phyloP scores from a whole-genome alignment of 2,797 vertebrate species.

The Loriculus beryllinus region DNA sequence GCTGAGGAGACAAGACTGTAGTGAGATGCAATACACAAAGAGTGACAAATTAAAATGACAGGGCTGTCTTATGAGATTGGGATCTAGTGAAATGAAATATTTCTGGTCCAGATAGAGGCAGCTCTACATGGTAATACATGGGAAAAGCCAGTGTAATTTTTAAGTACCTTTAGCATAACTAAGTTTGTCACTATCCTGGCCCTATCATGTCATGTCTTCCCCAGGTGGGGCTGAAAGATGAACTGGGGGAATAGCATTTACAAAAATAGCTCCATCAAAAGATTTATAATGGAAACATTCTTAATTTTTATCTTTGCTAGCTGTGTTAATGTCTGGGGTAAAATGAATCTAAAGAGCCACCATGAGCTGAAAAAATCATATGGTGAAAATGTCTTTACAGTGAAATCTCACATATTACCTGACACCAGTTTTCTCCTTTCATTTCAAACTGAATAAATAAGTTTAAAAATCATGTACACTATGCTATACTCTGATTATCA shows the following conservation, averaged over 20 bases:
- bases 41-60: slow-evolving; percentile 85
- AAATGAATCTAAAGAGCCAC: slow-evolving; percentile 13
- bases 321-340: background rate
- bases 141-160: slow-evolving; percentile 60
- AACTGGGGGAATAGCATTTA: background rate
- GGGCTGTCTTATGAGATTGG: slow-evolving; percentile 77
- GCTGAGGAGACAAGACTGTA: slow-evolving; percentile 71
- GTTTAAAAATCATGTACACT: background rate
- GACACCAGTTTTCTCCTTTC: background rate
- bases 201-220: background rate
- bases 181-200: slow-evolving; percentile 59
- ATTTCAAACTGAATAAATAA: slow-evolving; percentile 11
- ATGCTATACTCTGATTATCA: background rate
- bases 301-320: slow-evolving; percentile 1
- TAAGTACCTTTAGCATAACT: slow-evolving; percentile 56
- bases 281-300: background rate
- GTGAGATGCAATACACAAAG: slow-evolving; percentile 57
- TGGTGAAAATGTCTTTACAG: background rate
- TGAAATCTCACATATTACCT: background rate
- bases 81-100: slow-evolving; percentile 76
- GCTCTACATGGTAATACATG: slow-evolving; percentile 58
- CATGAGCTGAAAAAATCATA: background rate
- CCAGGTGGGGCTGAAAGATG: slow-evolving; percentile 1
- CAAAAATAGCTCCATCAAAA: slow-evolving; percentile 30
- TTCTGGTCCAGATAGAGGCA: slow-evolving; percentile 73